Evolutionary conservation across 2,888 invertebrate genomes (phyloP).

Genomic region (Cotesia congregata): DNA sequence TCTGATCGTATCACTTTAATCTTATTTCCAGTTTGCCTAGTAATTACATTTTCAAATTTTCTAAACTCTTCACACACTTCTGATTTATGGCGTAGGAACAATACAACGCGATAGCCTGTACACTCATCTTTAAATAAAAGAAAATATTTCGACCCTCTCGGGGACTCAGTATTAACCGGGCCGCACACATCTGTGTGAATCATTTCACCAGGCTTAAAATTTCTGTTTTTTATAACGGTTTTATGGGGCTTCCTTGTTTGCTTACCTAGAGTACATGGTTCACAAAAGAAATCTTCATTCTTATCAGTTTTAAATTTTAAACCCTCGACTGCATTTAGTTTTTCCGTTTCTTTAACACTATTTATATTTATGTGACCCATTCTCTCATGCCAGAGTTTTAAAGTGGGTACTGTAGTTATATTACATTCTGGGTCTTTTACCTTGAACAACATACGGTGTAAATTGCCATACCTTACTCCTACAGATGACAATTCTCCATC

Average conservation of each 20-base stretch:
- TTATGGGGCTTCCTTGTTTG: slow-evolving; percentile 24
- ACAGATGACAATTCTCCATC: too few relatives aligned
- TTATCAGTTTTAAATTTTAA: slow-evolving; percentile 29
- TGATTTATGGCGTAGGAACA: too few relatives aligned
- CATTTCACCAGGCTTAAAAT: slow-evolving; percentile 16
- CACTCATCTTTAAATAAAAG: not conserved
- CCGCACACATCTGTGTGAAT: slow-evolving; percentile 11
- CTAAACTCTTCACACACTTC: too few relatives aligned
- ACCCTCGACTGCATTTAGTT: slow-evolving; percentile 25
- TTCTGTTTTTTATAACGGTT: slow-evolving; percentile 24
- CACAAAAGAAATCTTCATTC: slow-evolving; percentile 16
- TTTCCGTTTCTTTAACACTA: slow-evolving; percentile 18
- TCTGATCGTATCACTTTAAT: slow-evolving; percentile 32
- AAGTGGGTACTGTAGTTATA: too few relatives aligned
- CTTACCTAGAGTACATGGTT: slow-evolving; percentile 32
- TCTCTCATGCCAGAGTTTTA: slow-evolving; percentile 11
- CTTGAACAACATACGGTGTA: too few relatives aligned
- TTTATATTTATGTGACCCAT: slow-evolving; percentile 33
- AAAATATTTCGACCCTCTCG: not conserved
- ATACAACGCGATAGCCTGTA: too few relatives aligned
- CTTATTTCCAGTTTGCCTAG: slow-evolving; percentile 20
- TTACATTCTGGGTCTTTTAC: too few relatives aligned
- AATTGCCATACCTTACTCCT: too few relatives aligned
- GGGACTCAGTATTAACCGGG: not conserved
- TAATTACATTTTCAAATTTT: too few relatives aligned